Conservation (phyloP, 2,113 vertebrate species). For the Corvus hawaiiensis region DNA sequence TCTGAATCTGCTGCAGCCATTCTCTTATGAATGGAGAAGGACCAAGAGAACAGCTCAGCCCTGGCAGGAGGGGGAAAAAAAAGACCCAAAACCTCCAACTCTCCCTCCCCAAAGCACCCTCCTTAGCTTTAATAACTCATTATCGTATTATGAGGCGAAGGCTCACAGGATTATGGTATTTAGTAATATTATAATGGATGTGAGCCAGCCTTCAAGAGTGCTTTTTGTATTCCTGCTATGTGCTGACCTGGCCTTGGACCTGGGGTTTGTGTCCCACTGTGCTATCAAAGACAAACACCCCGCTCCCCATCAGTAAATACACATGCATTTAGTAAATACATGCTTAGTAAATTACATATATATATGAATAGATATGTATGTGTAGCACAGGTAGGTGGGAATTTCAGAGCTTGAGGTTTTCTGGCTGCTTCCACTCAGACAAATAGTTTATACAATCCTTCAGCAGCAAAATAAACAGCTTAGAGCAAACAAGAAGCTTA, state of each 20-base stretch:
- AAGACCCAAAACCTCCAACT: neutral
- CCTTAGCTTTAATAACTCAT: conserved; percentile 42
- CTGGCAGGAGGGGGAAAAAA: neutral
- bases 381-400: neutral
- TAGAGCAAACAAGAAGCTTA: conserved; percentile 5
- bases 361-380: neutral
- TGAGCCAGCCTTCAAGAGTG: neutral
- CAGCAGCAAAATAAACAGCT: conserved; percentile 44
- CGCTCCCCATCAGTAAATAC: neutral
- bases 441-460: neutral
- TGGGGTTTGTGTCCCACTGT: neutral
- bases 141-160: neutral
- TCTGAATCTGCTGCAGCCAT: neutral
- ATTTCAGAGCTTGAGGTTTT: neutral
- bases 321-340: neutral
- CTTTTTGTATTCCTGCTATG: neutral
- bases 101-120: neutral
- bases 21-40: neutral
- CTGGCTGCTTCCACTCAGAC: neutral
- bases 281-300: neutral
- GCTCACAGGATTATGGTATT: conserved; percentile 37
- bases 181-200: neutral
- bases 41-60: neutral
- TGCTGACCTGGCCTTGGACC: neutral
- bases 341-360: neutral